Conservation (phyloP, 2,888 invertebrate species). For the Ornithoptera alexandrae region DNA sequence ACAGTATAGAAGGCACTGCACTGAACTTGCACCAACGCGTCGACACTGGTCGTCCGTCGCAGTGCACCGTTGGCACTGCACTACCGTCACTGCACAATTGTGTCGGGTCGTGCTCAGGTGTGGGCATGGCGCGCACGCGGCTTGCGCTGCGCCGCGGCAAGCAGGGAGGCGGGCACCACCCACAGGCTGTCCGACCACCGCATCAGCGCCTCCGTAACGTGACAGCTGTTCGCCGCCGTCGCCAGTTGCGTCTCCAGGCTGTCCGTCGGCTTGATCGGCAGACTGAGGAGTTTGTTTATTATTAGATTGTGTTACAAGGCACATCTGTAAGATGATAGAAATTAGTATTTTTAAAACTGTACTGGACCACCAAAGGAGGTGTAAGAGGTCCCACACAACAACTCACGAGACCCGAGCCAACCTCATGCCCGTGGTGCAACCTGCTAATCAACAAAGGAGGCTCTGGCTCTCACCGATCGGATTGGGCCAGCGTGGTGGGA, state of each 20-base stretch:
- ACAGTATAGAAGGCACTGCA: background rate
- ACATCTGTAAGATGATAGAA: too few species aligned
- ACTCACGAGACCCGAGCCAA: too few species aligned
- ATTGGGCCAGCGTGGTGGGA: too few species aligned
- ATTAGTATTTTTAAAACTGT: too few species aligned
- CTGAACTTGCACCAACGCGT: background rate
- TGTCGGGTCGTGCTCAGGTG: slow-evolving; percentile 44
- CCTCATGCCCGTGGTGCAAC: too few species aligned
- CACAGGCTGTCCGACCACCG: slow-evolving; percentile 88
- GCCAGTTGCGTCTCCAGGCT: slow-evolving; percentile 86
- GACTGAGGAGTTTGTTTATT: slow-evolving; percentile 62
- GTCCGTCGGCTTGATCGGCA: slow-evolving; percentile 81
- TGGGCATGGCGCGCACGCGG: slow-evolving; percentile 58
- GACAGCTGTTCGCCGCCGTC: slow-evolving; percentile 93
- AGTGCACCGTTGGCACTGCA: too few species aligned
- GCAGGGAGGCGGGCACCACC: slow-evolving; percentile 86
- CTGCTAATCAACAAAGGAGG: too few species aligned
- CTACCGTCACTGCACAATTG: background rate
- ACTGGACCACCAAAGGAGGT: too few species aligned
- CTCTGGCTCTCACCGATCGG: too few species aligned
- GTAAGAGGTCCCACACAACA: too few species aligned
- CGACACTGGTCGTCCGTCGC: too few species aligned
- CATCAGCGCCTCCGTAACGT: slow-evolving; percentile 90
- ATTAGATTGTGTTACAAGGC: background rate
- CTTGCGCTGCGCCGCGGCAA: slow-evolving; percentile 78